These are phyloP conservation scores for Megalops atlanticus DNA, from an alignment of 2,113 vertebrate genomes.

Conservation along the genomic window DNA sequence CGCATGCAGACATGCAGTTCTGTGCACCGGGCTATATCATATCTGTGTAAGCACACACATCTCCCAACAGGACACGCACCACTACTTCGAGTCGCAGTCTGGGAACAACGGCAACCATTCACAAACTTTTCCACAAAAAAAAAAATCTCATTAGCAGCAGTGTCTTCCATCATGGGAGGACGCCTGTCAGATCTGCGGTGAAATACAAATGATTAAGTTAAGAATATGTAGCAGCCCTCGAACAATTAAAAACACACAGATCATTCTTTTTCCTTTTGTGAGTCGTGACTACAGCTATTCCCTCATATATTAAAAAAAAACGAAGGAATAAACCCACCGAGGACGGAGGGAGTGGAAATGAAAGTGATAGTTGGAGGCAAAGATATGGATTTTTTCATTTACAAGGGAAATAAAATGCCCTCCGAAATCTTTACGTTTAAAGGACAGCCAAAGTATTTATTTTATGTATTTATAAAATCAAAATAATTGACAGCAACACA, in stretches of 20 bases:
- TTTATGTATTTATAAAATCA: neutral
- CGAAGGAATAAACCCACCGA: neutral
- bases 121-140: neutral
- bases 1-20: neutral
- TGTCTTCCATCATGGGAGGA: slow-evolving; percentile 10
- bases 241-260: neutral
- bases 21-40: neutral
- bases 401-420: neutral
- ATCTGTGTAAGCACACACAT: neutral
- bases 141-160: slow-evolving; percentile 15
- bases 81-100: neutral
- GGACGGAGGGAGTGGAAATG: neutral
- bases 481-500: no score
- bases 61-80: neutral
- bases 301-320: neutral
- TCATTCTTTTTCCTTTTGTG: neutral
- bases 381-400: neutral
- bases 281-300: neutral
- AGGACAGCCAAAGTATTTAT: neutral
- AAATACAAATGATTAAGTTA: slow-evolving; percentile 22
- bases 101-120: neutral
- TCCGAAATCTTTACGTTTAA: neutral
- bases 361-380: neutral
- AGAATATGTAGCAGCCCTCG: neutral
- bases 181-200: neutral